Evolutionary conservation across 2,113 vertebrate genomes (phyloP).

Genomic region (Oncorhynchus clarkii): DNA sequence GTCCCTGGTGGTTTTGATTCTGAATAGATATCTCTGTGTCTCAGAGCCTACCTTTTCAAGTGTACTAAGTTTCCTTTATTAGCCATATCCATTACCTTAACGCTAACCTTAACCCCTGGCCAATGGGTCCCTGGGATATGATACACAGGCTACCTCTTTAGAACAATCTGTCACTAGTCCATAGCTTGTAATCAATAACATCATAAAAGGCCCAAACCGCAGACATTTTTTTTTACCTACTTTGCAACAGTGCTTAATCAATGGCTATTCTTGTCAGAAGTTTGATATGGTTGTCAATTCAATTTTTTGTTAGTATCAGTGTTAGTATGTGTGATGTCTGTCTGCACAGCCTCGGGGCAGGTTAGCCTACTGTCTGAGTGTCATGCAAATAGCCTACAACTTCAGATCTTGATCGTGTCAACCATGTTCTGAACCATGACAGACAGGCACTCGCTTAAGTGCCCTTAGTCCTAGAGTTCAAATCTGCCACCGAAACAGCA

Average conservation of each 20-base stretch:
- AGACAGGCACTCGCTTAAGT: neutral
- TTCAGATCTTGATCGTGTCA: slow-evolving; percentile 35
- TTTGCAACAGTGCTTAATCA: no score
- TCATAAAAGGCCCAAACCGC: neutral
- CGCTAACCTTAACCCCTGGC: neutral
- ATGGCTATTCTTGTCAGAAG: no score
- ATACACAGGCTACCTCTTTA: neutral
- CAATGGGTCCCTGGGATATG: neutral
- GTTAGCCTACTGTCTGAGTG: slow-evolving; percentile 53
- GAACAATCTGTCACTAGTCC: neutral
- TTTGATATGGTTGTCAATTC: no score
- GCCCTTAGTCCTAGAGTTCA: slow-evolving; percentile 12
- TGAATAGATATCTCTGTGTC: neutral
- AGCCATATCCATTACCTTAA: neutral
- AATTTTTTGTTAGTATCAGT: no score
- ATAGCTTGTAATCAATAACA: no score
- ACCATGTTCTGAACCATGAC: slow-evolving; percentile 43
- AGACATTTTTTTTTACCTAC: no score
- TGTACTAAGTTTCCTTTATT: neutral
- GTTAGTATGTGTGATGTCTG: slow-evolving; percentile 25
- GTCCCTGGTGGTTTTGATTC: slow-evolving; percentile 2
- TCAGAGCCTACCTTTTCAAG: slow-evolving; percentile 11
- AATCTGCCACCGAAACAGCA: slow-evolving; percentile 33
- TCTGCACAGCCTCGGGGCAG: slow-evolving; percentile 50
- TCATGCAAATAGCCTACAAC: slow-evolving; percentile 62